Evolutionary conservation across 1,140 invertebrate genomes (phyloP).

Genomic region (Heliothis subflexa): DNA sequence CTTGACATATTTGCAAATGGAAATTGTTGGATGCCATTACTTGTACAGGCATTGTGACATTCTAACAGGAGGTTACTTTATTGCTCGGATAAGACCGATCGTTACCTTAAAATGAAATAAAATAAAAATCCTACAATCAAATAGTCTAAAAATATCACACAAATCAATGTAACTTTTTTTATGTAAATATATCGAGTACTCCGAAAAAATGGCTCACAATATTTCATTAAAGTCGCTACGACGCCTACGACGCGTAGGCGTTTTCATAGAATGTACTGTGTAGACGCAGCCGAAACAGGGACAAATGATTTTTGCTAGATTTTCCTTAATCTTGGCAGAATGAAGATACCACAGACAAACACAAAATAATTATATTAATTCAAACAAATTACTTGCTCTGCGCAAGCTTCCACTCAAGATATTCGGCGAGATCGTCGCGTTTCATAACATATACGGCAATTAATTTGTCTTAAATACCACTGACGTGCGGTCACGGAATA

Average conservation of each 20-base stretch:
- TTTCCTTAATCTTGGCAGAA: conserved; percentile 8
- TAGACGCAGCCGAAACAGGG: neutral
- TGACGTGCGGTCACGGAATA: neutral
- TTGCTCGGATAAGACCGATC: too few species aligned
- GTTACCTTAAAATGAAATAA: too few species aligned
- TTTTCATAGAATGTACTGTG: neutral
- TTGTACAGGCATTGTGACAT: too few species aligned
- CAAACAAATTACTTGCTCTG: conserved; percentile 27
- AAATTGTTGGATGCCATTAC: too few species aligned
- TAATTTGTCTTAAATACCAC: neutral
- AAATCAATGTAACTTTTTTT: too few species aligned
- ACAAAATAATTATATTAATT: conserved; percentile 38
- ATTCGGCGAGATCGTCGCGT: neutral
- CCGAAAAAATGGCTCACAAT: too few species aligned
- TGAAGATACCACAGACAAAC: conserved; percentile 4
- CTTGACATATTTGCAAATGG: too few species aligned
- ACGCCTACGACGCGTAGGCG: neutral
- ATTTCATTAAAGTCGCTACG: neutral
- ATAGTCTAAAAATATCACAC: too few species aligned
- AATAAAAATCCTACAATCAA: too few species aligned
- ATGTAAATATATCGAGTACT: too few species aligned
- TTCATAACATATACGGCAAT: neutral
- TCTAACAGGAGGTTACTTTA: too few species aligned
- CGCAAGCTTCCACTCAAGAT: conserved; percentile 1
- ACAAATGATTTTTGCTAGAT: conserved; percentile 23